Percentiles rank a stretch among this genome's conserved stretches.
Evolutionary conservation across 2,797 vertebrate species (phyloP).

Genomic region (Synaphobranchus kaupii): DNA sequence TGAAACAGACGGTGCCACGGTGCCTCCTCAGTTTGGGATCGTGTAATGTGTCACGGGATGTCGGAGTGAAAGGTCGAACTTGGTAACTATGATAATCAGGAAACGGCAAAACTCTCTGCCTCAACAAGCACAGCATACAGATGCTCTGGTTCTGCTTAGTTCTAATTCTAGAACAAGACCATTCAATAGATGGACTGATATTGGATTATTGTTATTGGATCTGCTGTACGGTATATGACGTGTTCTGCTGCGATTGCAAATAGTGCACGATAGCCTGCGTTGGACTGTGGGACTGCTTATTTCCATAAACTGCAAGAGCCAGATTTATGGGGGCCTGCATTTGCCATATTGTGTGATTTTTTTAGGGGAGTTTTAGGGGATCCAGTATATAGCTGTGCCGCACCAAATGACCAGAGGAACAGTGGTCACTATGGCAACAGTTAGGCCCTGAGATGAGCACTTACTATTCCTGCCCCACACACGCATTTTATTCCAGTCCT

Average conservation of each 20-base stretch:
- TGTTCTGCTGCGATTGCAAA: background rate
- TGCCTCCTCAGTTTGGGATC: background rate
- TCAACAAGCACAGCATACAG: background rate
- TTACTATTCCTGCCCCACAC: constrained; percentile 18
- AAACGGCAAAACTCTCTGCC: background rate
- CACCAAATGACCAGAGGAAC: constrained; percentile 52
- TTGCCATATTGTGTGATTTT: background rate
- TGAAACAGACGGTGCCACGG: background rate
- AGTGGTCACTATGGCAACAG: constrained; percentile 66
- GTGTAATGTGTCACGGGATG: too few relatives aligned
- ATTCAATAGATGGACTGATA: background rate
- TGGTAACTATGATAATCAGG: background rate
- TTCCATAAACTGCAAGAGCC: background rate
- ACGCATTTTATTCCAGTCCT: background rate
- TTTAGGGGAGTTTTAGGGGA: background rate
- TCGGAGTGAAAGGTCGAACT: background rate
- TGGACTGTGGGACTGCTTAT: background rate
- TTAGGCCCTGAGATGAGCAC: constrained; percentile 21
- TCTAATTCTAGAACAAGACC: background rate
- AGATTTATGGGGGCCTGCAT: background rate
- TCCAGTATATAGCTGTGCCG: background rate
- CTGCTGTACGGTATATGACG: background rate
- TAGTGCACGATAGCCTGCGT: too few relatives aligned
- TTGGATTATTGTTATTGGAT: background rate
- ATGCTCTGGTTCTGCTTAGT: background rate